Evolutionary conservation across 2,888 invertebrate species (phyloP), one percentile per base, ranked within the genome.

Genomic region (Andrena flavipes): DNA sequence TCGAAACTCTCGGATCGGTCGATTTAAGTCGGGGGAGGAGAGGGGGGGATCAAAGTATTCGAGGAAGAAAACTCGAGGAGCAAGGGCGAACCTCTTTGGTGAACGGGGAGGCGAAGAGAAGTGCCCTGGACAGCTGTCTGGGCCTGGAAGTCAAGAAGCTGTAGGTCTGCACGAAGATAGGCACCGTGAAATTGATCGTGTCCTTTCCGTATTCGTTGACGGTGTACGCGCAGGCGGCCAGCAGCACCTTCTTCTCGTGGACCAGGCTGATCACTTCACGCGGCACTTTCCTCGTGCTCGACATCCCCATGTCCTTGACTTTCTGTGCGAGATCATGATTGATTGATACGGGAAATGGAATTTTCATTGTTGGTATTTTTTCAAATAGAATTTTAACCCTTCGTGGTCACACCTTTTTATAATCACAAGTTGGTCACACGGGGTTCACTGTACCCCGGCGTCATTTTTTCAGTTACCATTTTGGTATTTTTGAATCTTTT

Each of bases 71-170:
- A 16, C 42, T 16, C 42, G 16, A 4, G 42, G 16, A 5, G 42
- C 42, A 26, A n/a, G n/a, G 35, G 70, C 72, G 2, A 88, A 95
- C 95, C 92, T 94, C 94, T 54, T 91, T 89, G 1, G 95, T 94
- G 89, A 98, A 98, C 0, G 98, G 98, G 6, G 97, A 96, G 65
- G 97, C 96, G 91, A 98, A 98, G 10, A 98, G 94, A 82, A 98
- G 94, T 0, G 97, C 97, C 86, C 98, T 95, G 86, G 98, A 97
- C 20, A 98, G 95, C 91, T 97, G 97, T 84, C 96, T 95, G 0
- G 98, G 98, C 33, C 97, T 95, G 0, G 97, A 96, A 1, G 97
- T 96, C 85, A 98, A 94, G 91, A 98, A 97, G 0, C 97, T 95
- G 90, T 98, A 98, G 0, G 96, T 95, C 91, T 98, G 97, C 0